These are phyloP conservation scores for Melanitta fusca DNA, from an alignment of 2,797 vertebrate species.

Conservation along the genomic window DNA sequence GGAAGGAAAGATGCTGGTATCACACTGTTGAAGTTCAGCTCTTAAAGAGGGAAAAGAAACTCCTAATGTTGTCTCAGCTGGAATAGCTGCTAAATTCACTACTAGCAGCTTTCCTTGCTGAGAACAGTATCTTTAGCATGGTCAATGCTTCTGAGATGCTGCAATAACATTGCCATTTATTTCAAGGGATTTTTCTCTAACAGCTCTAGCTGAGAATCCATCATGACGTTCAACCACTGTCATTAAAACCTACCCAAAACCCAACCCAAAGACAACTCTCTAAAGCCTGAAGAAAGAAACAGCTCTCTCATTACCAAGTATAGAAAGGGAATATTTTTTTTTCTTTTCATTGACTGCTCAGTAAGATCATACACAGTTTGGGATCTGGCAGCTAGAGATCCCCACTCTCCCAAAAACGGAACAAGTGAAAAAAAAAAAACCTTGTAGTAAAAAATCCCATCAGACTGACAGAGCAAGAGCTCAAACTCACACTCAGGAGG, in stretches of 20 bases:
- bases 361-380: not conserved
- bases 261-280: not conserved
- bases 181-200: not conserved
- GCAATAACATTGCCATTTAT: not conserved
- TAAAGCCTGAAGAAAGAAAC: not conserved
- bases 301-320: not conserved
- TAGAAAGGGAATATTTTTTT: not conserved
- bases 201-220: not conserved
- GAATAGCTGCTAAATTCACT: constrained; percentile 46
- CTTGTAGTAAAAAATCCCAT: constrained; percentile 27
- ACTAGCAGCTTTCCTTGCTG: constrained; percentile 22
- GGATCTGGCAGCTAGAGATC: constrained; percentile 2
- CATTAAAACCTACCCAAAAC: not conserved
- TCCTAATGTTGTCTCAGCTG: constrained; percentile 62
- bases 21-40: constrained; percentile 13
- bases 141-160: not conserved
- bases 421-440: not conserved
- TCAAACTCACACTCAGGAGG: not conserved
- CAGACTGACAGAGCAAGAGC: constrained; percentile 12
- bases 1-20: constrained; percentile 5
- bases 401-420: not conserved
- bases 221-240: not conserved
- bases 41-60: not conserved
- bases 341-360: not conserved
- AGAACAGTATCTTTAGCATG: not conserved